Base-by-base conservation (phyloP, 2,888 invertebrate genomes). In the Marasmarcha lunaedactyla region DNA sequence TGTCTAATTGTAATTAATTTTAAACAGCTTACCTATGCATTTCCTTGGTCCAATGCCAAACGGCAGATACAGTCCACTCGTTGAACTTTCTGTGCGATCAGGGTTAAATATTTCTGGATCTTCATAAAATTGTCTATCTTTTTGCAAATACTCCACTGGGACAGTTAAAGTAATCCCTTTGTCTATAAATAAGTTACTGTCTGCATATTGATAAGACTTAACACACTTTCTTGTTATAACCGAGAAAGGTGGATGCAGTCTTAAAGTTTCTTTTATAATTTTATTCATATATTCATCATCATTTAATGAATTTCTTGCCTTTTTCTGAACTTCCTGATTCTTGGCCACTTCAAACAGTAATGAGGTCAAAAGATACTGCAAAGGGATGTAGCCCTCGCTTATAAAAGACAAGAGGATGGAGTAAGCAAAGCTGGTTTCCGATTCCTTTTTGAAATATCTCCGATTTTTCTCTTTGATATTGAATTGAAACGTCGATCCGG, bases 21-120 rank as follows among this genome's bases (percentile, higher is more conserved):
- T n/a, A n/a, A n/a, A n/a, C 7, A 37, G 55, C 74, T 70, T 55
- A 83, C 81, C 79, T 46, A 76, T 56, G 49, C 81, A 83, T 59
- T 71, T 78, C 40, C 77, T 71, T 15, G 79, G 78, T 35, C 84
- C 84, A 10, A 65, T 69, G 27, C 84, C 81, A 49, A 78, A 84
- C 3, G 83, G 78, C 39, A 81, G 52, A 52, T 63, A 81, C 1
- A 54, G 49, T 0, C 58, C 47, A 15, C 63, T 60, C 14, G 56
- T 59, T n/a, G n/a, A n/a, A 39, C 60, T 53, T 40, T 65, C 51
- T 51, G 76, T 79, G 36, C 84, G 60, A n/a, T 71, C 70, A 6
- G 84, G 83, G 35, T 68, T 67, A 46, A 72, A 84, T 4, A 44
- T 45, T 10, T 56, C 46, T 1, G 78, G 61, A n/a, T 71, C 57